Evolutionary conservation across 2,888 invertebrate species (phyloP), one percentile per base, ranked within the genome.

Genomic region (Galeopsomyia nigrocyanea): DNA sequence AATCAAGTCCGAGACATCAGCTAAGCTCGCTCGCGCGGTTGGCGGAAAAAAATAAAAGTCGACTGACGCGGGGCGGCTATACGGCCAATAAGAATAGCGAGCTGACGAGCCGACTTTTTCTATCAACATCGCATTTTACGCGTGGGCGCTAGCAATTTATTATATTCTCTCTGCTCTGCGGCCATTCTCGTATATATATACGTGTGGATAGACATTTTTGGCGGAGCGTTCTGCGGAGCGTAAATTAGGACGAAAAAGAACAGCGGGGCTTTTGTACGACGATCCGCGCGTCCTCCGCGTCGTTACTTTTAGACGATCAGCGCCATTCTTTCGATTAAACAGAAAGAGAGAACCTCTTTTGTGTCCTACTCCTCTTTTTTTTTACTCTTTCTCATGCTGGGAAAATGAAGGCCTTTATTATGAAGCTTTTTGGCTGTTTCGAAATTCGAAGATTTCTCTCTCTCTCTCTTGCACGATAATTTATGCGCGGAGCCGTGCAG

Each of bases 291-390:
- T 77, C 73, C 72, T 77, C 73, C 72, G 79, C 75, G 5, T 79
- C 80, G 80, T 82, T 82, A 82, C 80, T 82, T 82, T 81, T 26
- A 77, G 79, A 79, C 78, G 79, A 82, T 82, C 82, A 81, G 81
- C 78, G 78, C 77, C 77, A 79, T 82, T 82, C 80, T 79, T 81
- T 78, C n/a, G 81, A 82, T 82, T 81, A 81, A 79, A 76, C 75
- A 53, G 21, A 49, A 16, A 17, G 26, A 60, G 58, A 17, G 55
- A 70, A 75, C 75, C 53, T 53, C 67, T 72, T 71, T 68, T 71
- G 65, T 71, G 56, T 21, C 5, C 3, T 19, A 55, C 57, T 62
- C 39, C 26, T 31, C 31, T 26, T 57, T 61, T 31, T 58, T 57
- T 55, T n/a, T n/a, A n/a, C n/a, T 26, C 26, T 66, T 51, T 53